Percentiles rank a stretch among this genome's conserved stretches.
Conservation (phyloP, 1,140 invertebrate species). For the Drosophila eugracilis region DNA sequence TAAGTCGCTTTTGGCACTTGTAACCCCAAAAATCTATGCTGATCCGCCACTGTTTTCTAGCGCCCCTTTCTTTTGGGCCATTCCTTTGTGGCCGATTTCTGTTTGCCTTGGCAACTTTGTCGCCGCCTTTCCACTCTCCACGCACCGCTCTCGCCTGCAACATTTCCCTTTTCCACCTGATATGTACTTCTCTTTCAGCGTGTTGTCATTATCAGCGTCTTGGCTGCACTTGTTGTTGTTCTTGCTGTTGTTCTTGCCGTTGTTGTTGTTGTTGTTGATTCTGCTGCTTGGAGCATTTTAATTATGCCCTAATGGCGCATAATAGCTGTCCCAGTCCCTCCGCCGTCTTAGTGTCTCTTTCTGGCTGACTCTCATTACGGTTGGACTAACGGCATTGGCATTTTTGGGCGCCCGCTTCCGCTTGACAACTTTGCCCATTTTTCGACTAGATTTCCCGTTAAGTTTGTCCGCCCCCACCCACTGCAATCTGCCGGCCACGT, state of each 20-base stretch:
- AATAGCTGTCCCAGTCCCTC: constrained; percentile 56
- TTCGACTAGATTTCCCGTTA: constrained; percentile 48
- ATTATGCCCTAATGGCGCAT: constrained; percentile 84
- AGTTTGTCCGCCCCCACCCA: constrained; percentile 13
- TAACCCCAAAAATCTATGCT: neutral
- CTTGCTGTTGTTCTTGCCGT: constrained; percentile 24
- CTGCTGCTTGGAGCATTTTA: constrained; percentile 78
- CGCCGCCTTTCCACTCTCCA: constrained; percentile 8
- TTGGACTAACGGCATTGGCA: constrained; percentile 48
- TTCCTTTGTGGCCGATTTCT: neutral
- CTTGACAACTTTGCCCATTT: constrained; percentile 59
- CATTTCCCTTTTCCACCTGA: neutral
- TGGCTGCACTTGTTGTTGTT: constrained; percentile 24
- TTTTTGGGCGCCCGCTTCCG: constrained; percentile 18
- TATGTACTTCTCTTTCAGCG: constrained; percentile 8
- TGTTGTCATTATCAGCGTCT: constrained; percentile 60
- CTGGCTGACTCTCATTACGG: constrained; percentile 41
- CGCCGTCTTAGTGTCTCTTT: neutral
- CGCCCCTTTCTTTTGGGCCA: neutral
- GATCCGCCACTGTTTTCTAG: constrained; percentile 3
- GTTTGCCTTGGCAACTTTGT: constrained; percentile 55
- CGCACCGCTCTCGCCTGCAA: neutral
- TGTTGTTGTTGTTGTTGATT: constrained; percentile 15
- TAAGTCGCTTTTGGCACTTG: neutral
- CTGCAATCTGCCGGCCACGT: neutral